A percentile compares a stretch with the other conserved stretches of the same genome.
These are phyloP conservation scores for Campylomormyrus tamandua DNA, from an alignment of 2,113 vertebrate species.

Conservation along the genomic window DNA sequence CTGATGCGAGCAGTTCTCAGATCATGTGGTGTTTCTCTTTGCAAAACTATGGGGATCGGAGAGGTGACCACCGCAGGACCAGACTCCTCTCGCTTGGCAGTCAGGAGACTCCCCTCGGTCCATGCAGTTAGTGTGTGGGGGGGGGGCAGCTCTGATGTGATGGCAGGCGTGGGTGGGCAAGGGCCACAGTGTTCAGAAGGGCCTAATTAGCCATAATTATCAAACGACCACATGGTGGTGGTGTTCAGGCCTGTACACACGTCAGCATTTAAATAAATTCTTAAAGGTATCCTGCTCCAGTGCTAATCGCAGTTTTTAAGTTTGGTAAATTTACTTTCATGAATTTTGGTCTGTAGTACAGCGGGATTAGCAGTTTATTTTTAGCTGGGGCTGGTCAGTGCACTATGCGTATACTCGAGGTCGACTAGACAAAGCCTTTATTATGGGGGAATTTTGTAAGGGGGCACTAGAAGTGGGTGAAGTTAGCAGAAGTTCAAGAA, in stretches of 20 bases:
- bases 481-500: constrained; percentile 1
- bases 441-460: neutral
- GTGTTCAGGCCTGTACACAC: neutral
- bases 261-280: neutral
- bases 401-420: neutral
- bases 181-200: neutral
- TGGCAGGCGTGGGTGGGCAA: neutral
- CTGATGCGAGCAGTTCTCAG: neutral
- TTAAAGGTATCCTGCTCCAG: neutral
- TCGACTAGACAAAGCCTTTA: neutral
- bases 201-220: neutral
- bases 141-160: neutral
- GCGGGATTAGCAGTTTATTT: neutral
- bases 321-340: neutral
- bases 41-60: neutral
- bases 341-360: neutral
- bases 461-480: constrained; percentile 3
- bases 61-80: neutral
- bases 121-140: neutral
- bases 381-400: neutral
- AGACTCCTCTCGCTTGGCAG: neutral
- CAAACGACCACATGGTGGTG: neutral
- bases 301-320: neutral
- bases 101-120: neutral
- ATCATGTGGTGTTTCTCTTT: neutral